These are phyloP conservation scores for Limnephilus lunatus DNA, from an alignment of 2,888 invertebrate genomes.

Conservation along the genomic window DNA sequence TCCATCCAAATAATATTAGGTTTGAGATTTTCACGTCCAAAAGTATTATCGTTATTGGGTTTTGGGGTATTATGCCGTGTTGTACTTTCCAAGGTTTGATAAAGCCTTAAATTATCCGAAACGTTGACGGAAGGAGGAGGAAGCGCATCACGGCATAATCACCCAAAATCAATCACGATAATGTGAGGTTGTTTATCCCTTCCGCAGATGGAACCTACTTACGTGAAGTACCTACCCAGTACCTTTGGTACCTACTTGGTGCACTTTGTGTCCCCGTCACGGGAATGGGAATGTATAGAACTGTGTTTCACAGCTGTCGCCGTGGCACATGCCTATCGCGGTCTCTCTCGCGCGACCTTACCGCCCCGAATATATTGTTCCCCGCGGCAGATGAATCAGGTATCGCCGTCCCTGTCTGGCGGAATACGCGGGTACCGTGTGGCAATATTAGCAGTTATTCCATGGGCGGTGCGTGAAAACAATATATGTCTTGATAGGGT, in stretches of 20 bases:
- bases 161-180: neutral
- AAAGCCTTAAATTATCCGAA: too few relatives aligned
- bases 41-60: too few relatives aligned
- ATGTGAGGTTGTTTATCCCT: neutral
- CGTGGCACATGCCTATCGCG: conserved; percentile 63
- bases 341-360: conserved; percentile 51
- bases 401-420: conserved; percentile 49
- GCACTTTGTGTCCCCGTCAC: conserved; percentile 58
- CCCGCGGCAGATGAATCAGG: conserved; percentile 23
- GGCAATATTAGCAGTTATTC: conserved; percentile 64
- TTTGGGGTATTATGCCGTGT: too few relatives aligned
- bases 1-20: too few relatives aligned
- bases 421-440: conserved; percentile 60
- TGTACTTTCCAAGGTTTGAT: too few relatives aligned
- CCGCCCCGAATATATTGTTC: conserved; percentile 50
- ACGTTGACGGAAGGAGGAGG: too few relatives aligned
- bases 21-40: too few relatives aligned
- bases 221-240: neutral
- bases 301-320: conserved; percentile 60
- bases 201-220: neutral
- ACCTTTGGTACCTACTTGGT: neutral
- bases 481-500: too few relatives aligned
- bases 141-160: too few relatives aligned
- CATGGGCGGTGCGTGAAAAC: conserved; percentile 52
- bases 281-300: conserved; percentile 65